Base-by-base conservation (phyloP, 2,113 vertebrate genomes). In the Siphamia tubifer region DNA sequence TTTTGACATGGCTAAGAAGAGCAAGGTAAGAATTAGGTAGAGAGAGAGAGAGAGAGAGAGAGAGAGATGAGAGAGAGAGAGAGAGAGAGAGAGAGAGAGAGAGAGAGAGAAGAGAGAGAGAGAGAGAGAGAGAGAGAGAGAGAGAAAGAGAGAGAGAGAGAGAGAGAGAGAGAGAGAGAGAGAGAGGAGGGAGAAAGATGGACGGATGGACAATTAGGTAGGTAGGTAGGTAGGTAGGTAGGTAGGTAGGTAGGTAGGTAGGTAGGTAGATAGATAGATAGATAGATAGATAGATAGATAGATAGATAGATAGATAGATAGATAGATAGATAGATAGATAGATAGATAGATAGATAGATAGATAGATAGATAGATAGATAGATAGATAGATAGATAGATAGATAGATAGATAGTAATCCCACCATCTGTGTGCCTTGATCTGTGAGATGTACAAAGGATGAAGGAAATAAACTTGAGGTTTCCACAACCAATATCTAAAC, bases 381-480 rank as follows among this genome's bases (percentile, higher is more conserved):
- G 2, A 1, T n/a, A 10, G 28, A 45, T 30, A 39, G 47, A 44
- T 36, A 3, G 47, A 16, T 6, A 24, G 7, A 30, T 23, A 38
- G 44, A 51, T 28, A 16, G 16, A 38, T 6, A 27, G n/a, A n/a
- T n/a, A 25, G 48, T 35, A 52, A 70, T 77, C 60, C 60, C 39
- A 23, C 38, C 16, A 45, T 48, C 8, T 23, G 25, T 42, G 12
- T 15, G 13, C 30, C 19, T 19, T 58, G 52, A 43, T 54, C 34
- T 48, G 47, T 15, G 54, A 54, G 36, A 64, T 68, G 13, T 73
- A 27, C 51, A 20, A 28, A 17, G 48, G 32, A 52, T 53, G 9
- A 65, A 40, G 43, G 64, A 67, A 48, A 71, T 40, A 61, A 70
- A 75, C 40, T 57, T 52, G 8, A 74, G 34, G 79, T 69, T 76